Evolutionary conservation across 1,140 invertebrate species (phyloP).

Genomic region (Proctacanthus coquilletti): DNA sequence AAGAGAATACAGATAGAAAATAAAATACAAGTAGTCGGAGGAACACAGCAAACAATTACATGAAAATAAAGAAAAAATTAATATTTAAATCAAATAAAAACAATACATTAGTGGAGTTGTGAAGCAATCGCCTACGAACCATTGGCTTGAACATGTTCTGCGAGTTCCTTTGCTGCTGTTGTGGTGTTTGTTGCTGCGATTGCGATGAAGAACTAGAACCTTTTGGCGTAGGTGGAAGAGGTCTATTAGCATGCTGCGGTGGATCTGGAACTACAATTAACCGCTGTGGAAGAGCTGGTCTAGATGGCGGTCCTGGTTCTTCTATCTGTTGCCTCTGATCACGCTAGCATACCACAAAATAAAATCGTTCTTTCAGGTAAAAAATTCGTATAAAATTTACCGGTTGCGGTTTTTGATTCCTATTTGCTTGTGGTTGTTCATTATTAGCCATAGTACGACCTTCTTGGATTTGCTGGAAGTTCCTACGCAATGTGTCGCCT

Average conservation of each 20-base stretch:
- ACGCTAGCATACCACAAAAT: constrained; percentile 7
- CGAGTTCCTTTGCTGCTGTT: constrained; percentile 58
- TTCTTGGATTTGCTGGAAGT: constrained; percentile 96
- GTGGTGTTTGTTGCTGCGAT: constrained; percentile 30
- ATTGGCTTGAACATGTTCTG: constrained; percentile 71
- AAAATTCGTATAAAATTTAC: constrained; percentile 10
- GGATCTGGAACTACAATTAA: constrained; percentile 64
- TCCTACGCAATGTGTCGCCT: constrained; percentile 80
- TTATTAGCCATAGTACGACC: constrained; percentile 43
- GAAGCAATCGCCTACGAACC: too few relatives aligned
- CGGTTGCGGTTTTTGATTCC: constrained; percentile 29
- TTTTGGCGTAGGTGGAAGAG: constrained; percentile 69
- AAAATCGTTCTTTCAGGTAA: not conserved
- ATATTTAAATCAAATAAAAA: not conserved
- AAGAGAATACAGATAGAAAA: constrained; percentile 6
- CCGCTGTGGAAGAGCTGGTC: constrained; percentile 74
- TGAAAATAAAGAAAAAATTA: not conserved
- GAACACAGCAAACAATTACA: not conserved
- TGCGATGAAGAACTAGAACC: constrained; percentile 13
- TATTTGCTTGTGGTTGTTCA: constrained; percentile 28
- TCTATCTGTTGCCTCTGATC: constrained; percentile 37
- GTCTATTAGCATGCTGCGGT: constrained; percentile 41
- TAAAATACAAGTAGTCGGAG: not conserved
- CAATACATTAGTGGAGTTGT: too few relatives aligned
- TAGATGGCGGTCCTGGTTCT: constrained; percentile 66